These are phyloP conservation scores for Apodemus sylvaticus DNA, from an alignment of 2,113 vertebrate genomes.

Conservation along the genomic window DNA sequence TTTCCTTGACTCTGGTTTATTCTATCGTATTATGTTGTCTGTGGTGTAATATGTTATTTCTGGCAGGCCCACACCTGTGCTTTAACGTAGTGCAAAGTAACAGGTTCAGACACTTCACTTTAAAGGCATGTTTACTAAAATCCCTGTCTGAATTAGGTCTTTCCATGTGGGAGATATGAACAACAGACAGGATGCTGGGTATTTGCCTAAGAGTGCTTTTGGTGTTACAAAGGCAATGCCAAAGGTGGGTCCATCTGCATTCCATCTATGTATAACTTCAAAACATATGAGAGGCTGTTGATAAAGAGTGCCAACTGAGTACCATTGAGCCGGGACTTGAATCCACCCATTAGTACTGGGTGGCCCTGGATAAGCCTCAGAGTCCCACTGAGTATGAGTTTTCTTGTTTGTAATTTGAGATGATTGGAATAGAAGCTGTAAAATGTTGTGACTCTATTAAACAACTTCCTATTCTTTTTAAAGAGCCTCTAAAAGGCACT, in stretches of 20 bases:
- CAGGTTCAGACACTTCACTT: neutral
- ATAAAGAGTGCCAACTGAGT: neutral
- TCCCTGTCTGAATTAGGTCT: neutral
- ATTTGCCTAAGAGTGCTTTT: neutral
- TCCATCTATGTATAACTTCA: neutral
- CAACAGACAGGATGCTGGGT: neutral
- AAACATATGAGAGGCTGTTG: neutral
- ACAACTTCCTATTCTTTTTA: constrained; percentile 24
- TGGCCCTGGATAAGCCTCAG: neutral
- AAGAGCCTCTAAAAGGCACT: neutral
- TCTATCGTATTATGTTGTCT: neutral
- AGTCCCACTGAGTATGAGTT: neutral
- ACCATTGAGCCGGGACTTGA: neutral
- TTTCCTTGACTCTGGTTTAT: neutral
- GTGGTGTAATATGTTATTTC: neutral
- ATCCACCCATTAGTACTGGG: accelerated
- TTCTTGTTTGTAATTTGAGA: constrained; percentile 19
- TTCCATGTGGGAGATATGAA: neutral
- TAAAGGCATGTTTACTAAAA: neutral
- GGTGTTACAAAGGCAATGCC: neutral
- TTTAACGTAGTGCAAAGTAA: neutral
- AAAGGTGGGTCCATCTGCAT: neutral
- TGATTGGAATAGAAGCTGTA: neutral
- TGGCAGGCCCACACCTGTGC: neutral
- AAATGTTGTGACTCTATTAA: constrained; percentile 40